Percentiles rank a stretch among this genome's conserved stretches.
phyloP scores from a whole-genome alignment of 2,888 invertebrate genomes.

The Coelopa pilipes region DNA sequence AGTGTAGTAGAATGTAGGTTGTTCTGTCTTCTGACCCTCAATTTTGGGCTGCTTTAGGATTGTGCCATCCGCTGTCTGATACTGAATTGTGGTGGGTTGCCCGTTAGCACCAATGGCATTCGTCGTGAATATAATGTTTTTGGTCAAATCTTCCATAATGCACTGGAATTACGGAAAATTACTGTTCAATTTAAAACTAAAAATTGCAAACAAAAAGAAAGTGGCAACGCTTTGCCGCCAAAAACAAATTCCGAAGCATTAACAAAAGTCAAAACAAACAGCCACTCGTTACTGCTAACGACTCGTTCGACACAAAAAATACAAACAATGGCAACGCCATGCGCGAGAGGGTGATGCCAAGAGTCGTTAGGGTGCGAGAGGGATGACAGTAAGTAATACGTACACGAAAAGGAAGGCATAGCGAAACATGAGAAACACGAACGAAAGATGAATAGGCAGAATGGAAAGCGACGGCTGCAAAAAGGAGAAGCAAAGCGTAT shows the following conservation, averaged over 20 bases:
- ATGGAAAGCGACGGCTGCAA: slow-evolving; percentile 39
- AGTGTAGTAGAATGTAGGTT: slow-evolving; percentile 78
- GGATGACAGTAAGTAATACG: neutral
- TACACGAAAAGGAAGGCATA: slow-evolving; percentile 33
- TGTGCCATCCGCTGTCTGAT: slow-evolving; percentile 75
- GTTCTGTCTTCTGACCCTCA: slow-evolving; percentile 70
- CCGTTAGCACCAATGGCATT: slow-evolving; percentile 72
- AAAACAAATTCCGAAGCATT: neutral
- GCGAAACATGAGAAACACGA: slow-evolving; percentile 40
- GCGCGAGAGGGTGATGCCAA: slow-evolving; percentile 37
- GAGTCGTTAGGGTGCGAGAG: slow-evolving; percentile 12
- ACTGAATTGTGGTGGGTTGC: slow-evolving; percentile 74
- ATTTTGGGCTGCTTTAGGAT: slow-evolving; percentile 73
- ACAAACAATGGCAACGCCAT: slow-evolving; percentile 39
- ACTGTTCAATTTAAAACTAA: slow-evolving; percentile 5
- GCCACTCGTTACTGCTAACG: slow-evolving; percentile 8
- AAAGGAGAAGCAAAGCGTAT: slow-evolving; percentile 37
- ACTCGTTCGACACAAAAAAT: slow-evolving; percentile 6
- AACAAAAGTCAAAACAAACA: slow-evolving; percentile 15
- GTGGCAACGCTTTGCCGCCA: neutral
- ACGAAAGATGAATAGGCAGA: slow-evolving; percentile 36
- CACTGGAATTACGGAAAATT: slow-evolving; percentile 21
- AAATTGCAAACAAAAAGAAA: neutral
- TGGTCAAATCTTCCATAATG: slow-evolving; percentile 64
- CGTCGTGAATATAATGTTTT: slow-evolving; percentile 72